Evolutionary conservation across 53 echinoderm and acorn worm genomes (phyloP), one percentile per base, ranked within the genome.

Genomic region (Stichopus horrens): DNA sequence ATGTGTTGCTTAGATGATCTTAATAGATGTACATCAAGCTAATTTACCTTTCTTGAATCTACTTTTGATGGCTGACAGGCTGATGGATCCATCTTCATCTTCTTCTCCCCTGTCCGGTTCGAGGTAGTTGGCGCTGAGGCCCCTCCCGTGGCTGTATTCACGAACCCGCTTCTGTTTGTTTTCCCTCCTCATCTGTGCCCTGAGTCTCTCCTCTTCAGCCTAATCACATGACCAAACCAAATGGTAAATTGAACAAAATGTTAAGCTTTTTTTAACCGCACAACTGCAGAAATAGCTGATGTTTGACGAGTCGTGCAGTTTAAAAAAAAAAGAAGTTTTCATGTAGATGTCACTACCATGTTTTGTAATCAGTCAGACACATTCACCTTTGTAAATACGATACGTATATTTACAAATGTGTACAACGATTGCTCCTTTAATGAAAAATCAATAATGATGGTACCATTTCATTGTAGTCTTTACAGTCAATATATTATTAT

Each of bases 41-140:
- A 37, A 79, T 4, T 77, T 60, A 86, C 89, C 90, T 76, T 87
- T 96, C 88, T 98, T 98, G 68, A 94, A 94, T 66, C 92, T 92
- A 78, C 93, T 98, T 88, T 98, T 98, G 92, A 98, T 98, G 21
- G 99, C 99, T 4, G 99, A 90, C 14, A 98, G 77, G 79, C 99
- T 98, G 67, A 98, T 94, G 10, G 89, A 90, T 7, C 91, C 79
- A 51, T 94, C 92, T 6, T 96, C 96, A 7, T 93, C 95, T 18
- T 95, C 98, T 67, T 96, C 96, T 8, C 91, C 94, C 75, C 93
- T 78, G 88, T 96, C 94, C 5, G 95, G 95, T 58, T 99, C 99
- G 81, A 99, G 92, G 85, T 99, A 99, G 9, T 94, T 94, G 0
- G 93, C 96, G 53, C 96, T 96, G 54, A 99, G 74, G 1, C 96